Base-by-base conservation (phyloP, 2,113 vertebrate genomes). In the Abramis brama region DNA sequence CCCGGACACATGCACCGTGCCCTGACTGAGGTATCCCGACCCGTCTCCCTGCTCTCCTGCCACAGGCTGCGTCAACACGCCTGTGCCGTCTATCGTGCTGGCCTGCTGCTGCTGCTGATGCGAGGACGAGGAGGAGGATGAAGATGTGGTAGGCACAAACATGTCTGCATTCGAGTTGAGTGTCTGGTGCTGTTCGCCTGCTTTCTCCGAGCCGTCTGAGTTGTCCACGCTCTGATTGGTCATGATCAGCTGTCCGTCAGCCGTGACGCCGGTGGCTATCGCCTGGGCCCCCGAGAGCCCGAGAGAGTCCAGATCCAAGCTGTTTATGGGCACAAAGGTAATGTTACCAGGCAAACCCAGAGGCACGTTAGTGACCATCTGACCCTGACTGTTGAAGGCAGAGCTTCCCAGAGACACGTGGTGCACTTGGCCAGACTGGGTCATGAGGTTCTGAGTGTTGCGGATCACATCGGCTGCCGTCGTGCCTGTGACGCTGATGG, bases 301-400 rank as follows among this genome's bases (percentile, higher is more conserved):
- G 78, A 99, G 95, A 88, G 97, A 99, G 95, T 99, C 98, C 95
- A 99, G 94, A 95, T 99, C 98, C 90, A 99, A 94, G 87, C 97
- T 99, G 92, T 98, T 99, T 91, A 99, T 98, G 92, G 98, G 98
- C 94, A 99, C 97, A 96, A 99, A 99, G 87, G 98, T 97, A 91
- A 99, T 99, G 94, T 99, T 99, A 92, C 98, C 97, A 10, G 97
- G 97, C 94, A 99, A 93, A 91, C 97, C 97, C 93, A 99, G 92
- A 94, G 98, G 97, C 94, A 99, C 97, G 70, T 98, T 99, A 91
- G 98, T 95, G 94, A 99, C 97, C 92, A 99, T 97, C 93, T 99
- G 97, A 87, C 96, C 96, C 95, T 99, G 98, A 93, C 96, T 97
- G 95, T 96, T 97, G 92, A 97, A 99, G 82, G 97, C 95, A 33